phyloP scores from a whole-genome alignment of 2,888 invertebrate genomes.

The Pecten maximus region DNA sequence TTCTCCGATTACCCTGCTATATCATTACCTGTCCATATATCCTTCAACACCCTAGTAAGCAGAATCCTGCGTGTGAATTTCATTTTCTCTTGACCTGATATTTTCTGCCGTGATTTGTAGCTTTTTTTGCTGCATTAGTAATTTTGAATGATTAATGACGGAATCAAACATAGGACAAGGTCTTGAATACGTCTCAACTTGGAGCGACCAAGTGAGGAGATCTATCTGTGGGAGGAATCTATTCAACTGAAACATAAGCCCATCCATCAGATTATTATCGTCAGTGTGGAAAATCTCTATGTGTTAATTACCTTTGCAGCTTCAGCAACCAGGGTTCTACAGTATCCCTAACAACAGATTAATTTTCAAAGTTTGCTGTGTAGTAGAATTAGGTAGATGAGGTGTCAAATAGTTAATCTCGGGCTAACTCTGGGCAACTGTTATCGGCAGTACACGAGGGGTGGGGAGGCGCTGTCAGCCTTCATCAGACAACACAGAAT shows the following conservation, averaged over 20 bases:
- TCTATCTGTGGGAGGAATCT: not conserved
- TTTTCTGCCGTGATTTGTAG: not conserved
- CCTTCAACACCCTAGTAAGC: not conserved
- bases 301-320: constrained; percentile 47
- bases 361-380: constrained; percentile 36
- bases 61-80: not conserved
- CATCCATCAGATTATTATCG: constrained; percentile 50
- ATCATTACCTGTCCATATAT: not conserved
- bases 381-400: not conserved
- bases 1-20: not conserved
- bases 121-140: constrained; percentile 1
- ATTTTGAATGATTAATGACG: constrained; percentile 15
- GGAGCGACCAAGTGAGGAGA: not conserved
- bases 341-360: constrained; percentile 50
- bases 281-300: constrained; percentile 48
- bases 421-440: not conserved
- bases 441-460: not conserved
- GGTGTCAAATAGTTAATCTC: not conserved
- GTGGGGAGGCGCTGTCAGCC: not conserved
- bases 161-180: not conserved
- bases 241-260: constrained; percentile 16
- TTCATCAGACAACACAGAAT: not conserved
- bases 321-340: not conserved
- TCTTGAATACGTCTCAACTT: constrained; percentile 4
- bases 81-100: not conserved